Evolutionary conservation across 2,113 vertebrate species (phyloP).

Genomic region (Phaethornis superciliosus): DNA sequence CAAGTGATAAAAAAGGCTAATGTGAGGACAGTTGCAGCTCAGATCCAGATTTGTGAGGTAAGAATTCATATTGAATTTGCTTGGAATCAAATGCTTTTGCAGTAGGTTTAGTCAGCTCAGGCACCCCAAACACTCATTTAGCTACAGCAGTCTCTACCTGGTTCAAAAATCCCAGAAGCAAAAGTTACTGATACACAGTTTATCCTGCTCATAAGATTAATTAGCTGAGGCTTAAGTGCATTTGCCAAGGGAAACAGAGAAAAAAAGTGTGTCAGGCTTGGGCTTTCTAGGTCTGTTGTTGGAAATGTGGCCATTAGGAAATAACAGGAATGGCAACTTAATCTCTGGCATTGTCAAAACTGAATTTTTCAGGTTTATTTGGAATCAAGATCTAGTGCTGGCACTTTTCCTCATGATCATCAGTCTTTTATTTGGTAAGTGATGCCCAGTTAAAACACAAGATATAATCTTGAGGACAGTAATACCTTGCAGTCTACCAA

Average conservation of each 20-base stretch:
- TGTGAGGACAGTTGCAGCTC: not conserved
- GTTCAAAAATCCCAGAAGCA: not conserved
- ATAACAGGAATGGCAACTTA: slow-evolving; percentile 10
- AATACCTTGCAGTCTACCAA: not conserved
- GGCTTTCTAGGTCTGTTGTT: not conserved
- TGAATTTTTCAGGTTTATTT: not conserved
- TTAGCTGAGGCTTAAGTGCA: slow-evolving; percentile 9
- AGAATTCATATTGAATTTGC: not conserved
- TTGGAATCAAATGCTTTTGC: not conserved
- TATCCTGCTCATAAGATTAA: not conserved
- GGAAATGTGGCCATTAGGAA: not conserved
- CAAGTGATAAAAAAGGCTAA: slow-evolving; percentile 1
- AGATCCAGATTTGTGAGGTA: not conserved
- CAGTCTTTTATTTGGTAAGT: not conserved
- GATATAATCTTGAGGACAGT: not conserved
- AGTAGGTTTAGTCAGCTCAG: not conserved
- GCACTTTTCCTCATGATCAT: not conserved
- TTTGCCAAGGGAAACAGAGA: not conserved
- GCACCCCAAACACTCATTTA: not conserved
- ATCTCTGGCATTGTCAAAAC: not conserved
- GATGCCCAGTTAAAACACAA: not conserved
- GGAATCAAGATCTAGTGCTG: not conserved
- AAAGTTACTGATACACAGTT: not conserved
- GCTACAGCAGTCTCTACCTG: not conserved
- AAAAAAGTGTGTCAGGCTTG: not conserved